Percentiles rank a stretch among this genome's conserved stretches.
Evolutionary conservation across 2,888 invertebrate species (phyloP).

Genomic region (Noctuana brunneofusca): DNA sequence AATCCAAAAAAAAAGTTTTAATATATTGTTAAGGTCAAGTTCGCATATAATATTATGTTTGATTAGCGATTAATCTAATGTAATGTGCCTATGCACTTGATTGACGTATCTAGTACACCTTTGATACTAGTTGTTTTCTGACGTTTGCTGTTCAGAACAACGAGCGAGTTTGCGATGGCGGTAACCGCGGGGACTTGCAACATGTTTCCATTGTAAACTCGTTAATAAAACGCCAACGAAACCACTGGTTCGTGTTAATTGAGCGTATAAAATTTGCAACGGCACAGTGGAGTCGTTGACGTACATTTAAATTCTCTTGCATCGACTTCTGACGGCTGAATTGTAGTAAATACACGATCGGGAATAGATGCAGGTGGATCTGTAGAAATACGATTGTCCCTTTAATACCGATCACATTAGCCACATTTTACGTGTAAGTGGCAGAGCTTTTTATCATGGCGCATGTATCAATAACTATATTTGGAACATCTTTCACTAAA

Average conservation of each 20-base stretch:
- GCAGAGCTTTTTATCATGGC: constrained; percentile 64
- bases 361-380: constrained; percentile 36
- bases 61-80: constrained; percentile 74
- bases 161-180: constrained; percentile 50
- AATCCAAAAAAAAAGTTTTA: constrained; percentile 64
- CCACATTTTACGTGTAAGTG: constrained; percentile 56
- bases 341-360: neutral
- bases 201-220: constrained; percentile 54
- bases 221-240: constrained; percentile 45
- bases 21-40: constrained; percentile 61
- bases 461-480: constrained; percentile 55
- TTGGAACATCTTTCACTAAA: constrained; percentile 53
- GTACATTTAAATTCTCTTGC: constrained; percentile 14
- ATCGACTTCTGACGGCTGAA: constrained; percentile 13
- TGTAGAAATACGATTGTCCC: constrained; percentile 37
- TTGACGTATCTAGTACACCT: constrained; percentile 58
- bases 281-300: constrained; percentile 12
- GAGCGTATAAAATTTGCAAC: constrained; percentile 1
- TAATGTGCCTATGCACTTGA: constrained; percentile 78
- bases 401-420: constrained; percentile 47
- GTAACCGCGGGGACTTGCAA: constrained; percentile 51
- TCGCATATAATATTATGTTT: constrained; percentile 78
- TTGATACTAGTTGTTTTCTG: constrained; percentile 43
- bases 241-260: constrained; percentile 37
- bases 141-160: constrained; percentile 51